These are phyloP conservation scores for Hymenochirus boettgeri DNA, from an alignment of 2,113 vertebrate species.

Conservation along the genomic window DNA sequence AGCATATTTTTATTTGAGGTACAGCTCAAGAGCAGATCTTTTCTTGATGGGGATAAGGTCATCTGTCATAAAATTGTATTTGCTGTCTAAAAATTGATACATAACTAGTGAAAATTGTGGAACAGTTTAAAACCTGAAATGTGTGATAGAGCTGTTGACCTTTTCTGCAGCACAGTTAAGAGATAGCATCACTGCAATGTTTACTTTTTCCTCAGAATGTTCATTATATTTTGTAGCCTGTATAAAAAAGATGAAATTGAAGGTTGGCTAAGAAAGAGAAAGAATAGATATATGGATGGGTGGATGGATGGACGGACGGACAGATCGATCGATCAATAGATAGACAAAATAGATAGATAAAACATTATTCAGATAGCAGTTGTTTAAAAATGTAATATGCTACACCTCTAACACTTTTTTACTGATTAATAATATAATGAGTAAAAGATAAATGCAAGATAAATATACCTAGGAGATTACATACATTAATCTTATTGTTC, in stretches of 20 bases:
- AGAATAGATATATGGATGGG: too few relatives aligned
- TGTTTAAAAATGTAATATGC: too few relatives aligned
- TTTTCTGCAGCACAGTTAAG: slow-evolving; percentile 61
- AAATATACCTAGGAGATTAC: too few relatives aligned
- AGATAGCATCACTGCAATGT: slow-evolving; percentile 45
- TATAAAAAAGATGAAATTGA: slow-evolving; percentile 9
- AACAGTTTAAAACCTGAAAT: slow-evolving; percentile 58
- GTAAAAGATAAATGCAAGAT: too few relatives aligned
- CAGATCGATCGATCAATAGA: too few relatives aligned
- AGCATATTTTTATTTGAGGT: slow-evolving; percentile 68
- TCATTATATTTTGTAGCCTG: slow-evolving; percentile 5
- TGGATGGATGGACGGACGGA: too few relatives aligned
- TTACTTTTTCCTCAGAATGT: slow-evolving; percentile 46
- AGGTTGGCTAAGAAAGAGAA: neutral
- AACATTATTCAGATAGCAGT: too few relatives aligned
- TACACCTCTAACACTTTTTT: too few relatives aligned
- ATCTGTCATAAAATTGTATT: slow-evolving; percentile 68
- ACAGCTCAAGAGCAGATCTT: slow-evolving; percentile 52
- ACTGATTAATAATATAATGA: too few relatives aligned
- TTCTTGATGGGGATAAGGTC: slow-evolving; percentile 72
- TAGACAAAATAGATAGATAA: too few relatives aligned
- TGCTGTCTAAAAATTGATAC: slow-evolving; percentile 65
- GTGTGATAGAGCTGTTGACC: slow-evolving; percentile 53
- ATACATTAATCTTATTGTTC: too few relatives aligned
- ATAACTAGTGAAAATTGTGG: slow-evolving; percentile 57